A percentile compares a stretch with the other conserved stretches of the same genome.
Conservation (phyloP, 2,888 invertebrate species). For the Platycheirus albimanus region DNA sequence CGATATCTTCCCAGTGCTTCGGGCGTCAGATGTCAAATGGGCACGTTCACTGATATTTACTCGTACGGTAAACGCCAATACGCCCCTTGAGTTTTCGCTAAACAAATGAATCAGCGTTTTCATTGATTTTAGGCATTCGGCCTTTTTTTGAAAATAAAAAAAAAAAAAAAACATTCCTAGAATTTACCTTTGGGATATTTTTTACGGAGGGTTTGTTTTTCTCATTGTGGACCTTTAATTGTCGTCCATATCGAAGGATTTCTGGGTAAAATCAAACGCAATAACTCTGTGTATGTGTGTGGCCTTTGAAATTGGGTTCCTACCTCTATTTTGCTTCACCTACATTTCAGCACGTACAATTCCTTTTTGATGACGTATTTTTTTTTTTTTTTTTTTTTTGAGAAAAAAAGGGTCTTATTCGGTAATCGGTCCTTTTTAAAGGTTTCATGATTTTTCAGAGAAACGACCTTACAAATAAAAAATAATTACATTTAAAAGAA, state of each 20-base stretch:
- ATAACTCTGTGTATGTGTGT: constrained; percentile 16
- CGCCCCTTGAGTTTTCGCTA: background rate
- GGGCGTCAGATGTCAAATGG: constrained; percentile 37
- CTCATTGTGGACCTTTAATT: background rate
- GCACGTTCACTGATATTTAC: constrained; percentile 52
- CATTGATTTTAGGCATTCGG: constrained; percentile 16
- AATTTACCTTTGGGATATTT: no score
- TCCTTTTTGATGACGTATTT: constrained; percentile 8
- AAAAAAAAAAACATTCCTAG: background rate
- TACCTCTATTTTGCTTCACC: background rate
- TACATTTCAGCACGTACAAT: constrained; percentile 11
- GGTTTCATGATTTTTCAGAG: background rate
- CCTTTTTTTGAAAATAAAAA: background rate
- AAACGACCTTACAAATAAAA: background rate
- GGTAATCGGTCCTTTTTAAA: constrained; percentile 7
- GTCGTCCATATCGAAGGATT: constrained; percentile 11
- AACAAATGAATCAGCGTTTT: constrained; percentile 45
- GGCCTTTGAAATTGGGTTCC: constrained; percentile 26
- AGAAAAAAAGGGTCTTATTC: background rate
- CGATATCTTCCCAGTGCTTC: background rate
- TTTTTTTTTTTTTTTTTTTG: background rate
- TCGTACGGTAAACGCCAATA: no score
- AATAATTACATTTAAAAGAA: constrained; percentile 17
- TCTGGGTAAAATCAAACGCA: constrained; percentile 7
- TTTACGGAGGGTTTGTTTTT: background rate